Conservation (phyloP, 2,113 vertebrate species). For the Toxotes chatareus region DNA sequence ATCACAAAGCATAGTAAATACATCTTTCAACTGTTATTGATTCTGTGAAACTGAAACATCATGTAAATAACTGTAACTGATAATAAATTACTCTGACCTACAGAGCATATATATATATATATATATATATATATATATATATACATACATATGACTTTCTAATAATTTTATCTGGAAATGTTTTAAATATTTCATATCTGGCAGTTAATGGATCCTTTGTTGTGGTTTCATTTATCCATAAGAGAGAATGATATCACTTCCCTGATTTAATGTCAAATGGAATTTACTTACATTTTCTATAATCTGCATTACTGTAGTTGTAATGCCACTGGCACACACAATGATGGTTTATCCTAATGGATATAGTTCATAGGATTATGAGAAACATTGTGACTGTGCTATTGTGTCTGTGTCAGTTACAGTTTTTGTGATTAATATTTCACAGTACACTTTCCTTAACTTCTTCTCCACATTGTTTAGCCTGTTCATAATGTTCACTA, state of each 20-base stretch:
- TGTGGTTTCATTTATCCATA: slow-evolving; percentile 17
- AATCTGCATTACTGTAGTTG: slow-evolving; percentile 47
- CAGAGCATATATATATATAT: no score
- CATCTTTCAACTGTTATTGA: background rate
- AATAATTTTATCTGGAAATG: background rate
- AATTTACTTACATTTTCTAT: slow-evolving; percentile 37
- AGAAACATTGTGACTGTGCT: background rate
- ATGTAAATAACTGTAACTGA: background rate
- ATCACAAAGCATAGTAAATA: slow-evolving; percentile 13
- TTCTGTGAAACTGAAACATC: background rate
- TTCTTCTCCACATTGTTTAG: slow-evolving; percentile 89
- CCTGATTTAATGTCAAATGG: slow-evolving; percentile 26
- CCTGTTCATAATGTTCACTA: slow-evolving; percentile 99
- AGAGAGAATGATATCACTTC: slow-evolving; percentile 39
- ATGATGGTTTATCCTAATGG: slow-evolving; percentile 35
- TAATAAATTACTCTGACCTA: background rate
- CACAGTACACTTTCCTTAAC: slow-evolving; percentile 86
- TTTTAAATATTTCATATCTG: background rate
- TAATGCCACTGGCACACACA: slow-evolving; percentile 41
- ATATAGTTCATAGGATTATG: slow-evolving; percentile 16
- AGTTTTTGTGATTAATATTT: background rate
- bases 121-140: no score
- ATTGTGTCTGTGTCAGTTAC: background rate
- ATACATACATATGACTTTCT: background rate
- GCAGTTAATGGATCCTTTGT: background rate